Evolutionary conservation across 2,113 vertebrate genomes (phyloP).

Genomic region (Lepus europaeus): DNA sequence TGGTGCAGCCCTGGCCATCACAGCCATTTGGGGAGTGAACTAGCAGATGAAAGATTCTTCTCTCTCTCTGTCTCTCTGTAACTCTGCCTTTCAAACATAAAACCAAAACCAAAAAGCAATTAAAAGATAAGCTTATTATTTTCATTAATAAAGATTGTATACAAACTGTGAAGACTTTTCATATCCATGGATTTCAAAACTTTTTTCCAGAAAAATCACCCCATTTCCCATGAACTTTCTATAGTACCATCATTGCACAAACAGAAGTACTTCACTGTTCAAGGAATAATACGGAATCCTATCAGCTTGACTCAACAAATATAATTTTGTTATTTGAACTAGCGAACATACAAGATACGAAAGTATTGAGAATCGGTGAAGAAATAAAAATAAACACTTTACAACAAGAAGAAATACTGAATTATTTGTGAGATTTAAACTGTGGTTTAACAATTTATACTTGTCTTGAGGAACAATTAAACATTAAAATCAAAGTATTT

Average conservation of each 20-base stretch:
- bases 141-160: too few species aligned
- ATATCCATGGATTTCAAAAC: too few species aligned
- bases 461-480: conserved; percentile 64
- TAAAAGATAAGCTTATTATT: too few species aligned
- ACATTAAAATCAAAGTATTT: conserved; percentile 77
- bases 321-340: conserved; percentile 4
- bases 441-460: conserved; percentile 9
- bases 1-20: too few species aligned
- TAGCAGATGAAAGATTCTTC: too few species aligned
- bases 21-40: too few species aligned
- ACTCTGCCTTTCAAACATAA: too few species aligned
- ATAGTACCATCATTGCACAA: background rate
- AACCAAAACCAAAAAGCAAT: too few species aligned
- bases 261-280: conserved; percentile 17
- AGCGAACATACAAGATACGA: background rate
- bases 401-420: conserved; percentile 34
- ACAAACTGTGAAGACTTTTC: too few species aligned
- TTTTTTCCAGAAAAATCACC: too few species aligned
- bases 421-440: conserved; percentile 44
- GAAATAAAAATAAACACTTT: conserved; percentile 44
- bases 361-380: conserved; percentile 10
- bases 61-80: too few species aligned
- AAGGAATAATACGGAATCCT: background rate
- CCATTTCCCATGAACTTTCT: too few species aligned
- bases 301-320: background rate